Conservation (phyloP, 23 tunicate species). For the Phallusia fumigata region DNA sequence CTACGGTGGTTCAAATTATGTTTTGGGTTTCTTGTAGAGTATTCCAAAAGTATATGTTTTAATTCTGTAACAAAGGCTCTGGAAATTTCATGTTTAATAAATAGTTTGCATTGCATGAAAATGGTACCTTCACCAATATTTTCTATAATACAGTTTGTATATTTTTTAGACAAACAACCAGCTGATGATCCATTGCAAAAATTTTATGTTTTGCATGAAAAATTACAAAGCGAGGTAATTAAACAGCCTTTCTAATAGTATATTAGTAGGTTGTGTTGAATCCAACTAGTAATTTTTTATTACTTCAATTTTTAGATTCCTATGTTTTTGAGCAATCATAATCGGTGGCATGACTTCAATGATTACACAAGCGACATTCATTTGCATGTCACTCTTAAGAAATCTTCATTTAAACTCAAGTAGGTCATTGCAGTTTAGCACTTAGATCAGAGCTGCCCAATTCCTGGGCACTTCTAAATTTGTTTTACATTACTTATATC, state of each 20-base stretch:
- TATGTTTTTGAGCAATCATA: constrained; percentile 18
- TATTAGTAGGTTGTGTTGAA: too few relatives aligned
- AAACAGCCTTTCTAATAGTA: too few relatives aligned
- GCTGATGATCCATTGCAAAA: constrained; percentile 66
- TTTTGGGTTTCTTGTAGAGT: too few relatives aligned
- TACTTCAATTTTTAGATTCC: constrained; percentile 27
- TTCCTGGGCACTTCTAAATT: too few relatives aligned
- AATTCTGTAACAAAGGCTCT: too few relatives aligned
- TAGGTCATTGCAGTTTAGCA: too few relatives aligned
- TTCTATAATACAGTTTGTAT: background rate
- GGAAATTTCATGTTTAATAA: too few relatives aligned
- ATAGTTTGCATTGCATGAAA: too few relatives aligned
- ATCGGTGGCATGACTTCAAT: constrained; percentile 42
- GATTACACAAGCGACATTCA: constrained; percentile 33
- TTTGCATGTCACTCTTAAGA: constrained; percentile 16
- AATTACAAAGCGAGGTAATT: constrained; percentile 37
- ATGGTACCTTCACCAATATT: background rate
- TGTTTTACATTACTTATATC: too few relatives aligned
- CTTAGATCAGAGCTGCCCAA: too few relatives aligned
- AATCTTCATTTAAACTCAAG: background rate
- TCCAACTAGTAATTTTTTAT: background rate
- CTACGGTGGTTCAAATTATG: too few relatives aligned
- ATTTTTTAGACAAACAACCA: constrained; percentile 30
- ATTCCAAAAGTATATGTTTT: too few relatives aligned
- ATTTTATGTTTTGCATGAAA: constrained; percentile 28